Evolutionary conservation across 2,797 vertebrate species (phyloP).

Genomic region (Helarctos malayanus): DNA sequence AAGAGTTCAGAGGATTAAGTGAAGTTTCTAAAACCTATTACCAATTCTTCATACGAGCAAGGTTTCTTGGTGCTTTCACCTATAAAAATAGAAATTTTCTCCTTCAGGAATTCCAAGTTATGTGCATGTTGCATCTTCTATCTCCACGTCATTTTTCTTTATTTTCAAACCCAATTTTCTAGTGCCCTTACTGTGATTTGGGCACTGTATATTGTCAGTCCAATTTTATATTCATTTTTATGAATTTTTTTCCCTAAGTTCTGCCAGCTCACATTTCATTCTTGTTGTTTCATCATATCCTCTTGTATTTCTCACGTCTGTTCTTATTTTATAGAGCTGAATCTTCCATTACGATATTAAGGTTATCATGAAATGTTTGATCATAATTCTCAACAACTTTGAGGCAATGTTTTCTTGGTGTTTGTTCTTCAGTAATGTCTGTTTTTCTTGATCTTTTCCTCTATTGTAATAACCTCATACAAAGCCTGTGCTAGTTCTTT

Average conservation of each 20-base stretch:
- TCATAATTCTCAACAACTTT: not conserved
- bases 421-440: not conserved
- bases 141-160: not conserved
- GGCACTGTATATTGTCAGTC: not conserved
- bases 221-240: constrained; percentile 8
- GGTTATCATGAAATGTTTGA: constrained; percentile 16
- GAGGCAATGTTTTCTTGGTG: not conserved
- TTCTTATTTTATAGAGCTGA: constrained; percentile 1
- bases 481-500: not conserved
- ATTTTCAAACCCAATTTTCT: not conserved
- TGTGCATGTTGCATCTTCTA: not conserved
- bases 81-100: not conserved
- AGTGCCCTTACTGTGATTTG: not conserved
- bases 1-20: not conserved
- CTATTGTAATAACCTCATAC: not conserved
- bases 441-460: constrained; percentile 14
- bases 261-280: constrained; percentile 1
- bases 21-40: not conserved
- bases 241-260: not conserved
- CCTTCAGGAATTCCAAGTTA: not conserved
- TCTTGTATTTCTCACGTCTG: not conserved
- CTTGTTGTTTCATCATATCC: not conserved
- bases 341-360: not conserved
- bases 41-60: not conserved
- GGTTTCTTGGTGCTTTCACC: not conserved